phyloP scores from a whole-genome alignment of 2,888 invertebrate species.

The Cyclophora punctaria region DNA sequence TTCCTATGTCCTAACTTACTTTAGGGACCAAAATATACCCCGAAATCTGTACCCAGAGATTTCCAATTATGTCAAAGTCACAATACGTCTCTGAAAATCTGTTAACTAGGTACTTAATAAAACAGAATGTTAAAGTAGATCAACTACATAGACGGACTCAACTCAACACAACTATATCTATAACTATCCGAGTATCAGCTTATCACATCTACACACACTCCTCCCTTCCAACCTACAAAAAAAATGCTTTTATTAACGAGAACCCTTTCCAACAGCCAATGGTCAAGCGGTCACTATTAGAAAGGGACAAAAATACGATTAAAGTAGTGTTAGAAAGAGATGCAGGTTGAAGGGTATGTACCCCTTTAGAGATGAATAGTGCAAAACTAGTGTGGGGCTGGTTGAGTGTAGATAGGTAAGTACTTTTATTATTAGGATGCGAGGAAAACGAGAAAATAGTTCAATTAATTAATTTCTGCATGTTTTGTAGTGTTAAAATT shows the following conservation, averaged over 20 bases:
- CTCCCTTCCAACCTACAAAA: not conserved
- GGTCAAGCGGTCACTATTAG: slow-evolving; percentile 59
- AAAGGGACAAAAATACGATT: slow-evolving; percentile 29
- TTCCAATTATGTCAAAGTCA: no score
- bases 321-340: slow-evolving; percentile 11
- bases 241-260: not conserved
- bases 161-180: no score
- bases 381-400: not conserved
- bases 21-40: no score
- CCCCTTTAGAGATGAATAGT: slow-evolving; percentile 7
- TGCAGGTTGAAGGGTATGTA: slow-evolving; percentile 8
- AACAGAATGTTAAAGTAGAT: no score
- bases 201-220: not conserved
- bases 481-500: not conserved
- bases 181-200: no score
- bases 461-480: not conserved
- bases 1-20: no score
- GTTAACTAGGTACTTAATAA: no score
- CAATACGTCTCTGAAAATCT: no score
- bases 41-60: no score
- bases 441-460: not conserved
- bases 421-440: not conserved
- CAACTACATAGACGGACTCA: no score
- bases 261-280: slow-evolving; percentile 42
- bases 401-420: not conserved